Conservation (phyloP, 2,888 invertebrate genomes). For the Agonopterix subpropinquella region DNA sequence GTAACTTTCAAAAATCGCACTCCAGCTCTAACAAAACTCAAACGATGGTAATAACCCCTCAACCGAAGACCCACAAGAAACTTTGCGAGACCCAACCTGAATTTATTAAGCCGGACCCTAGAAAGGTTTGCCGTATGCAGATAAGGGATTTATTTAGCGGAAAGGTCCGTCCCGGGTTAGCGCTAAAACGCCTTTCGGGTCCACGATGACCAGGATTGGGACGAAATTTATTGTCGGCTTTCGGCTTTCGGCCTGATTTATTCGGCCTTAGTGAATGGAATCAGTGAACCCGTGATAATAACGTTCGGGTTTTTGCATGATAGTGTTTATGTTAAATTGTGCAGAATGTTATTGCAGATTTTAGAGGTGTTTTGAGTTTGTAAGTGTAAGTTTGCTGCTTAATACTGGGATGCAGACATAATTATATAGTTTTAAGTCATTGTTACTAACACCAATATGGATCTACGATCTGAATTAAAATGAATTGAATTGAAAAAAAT, state of each 20-base stretch:
- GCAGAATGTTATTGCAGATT: not conserved
- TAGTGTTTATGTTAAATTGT: slow-evolving; percentile 6
- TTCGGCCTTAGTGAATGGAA: slow-evolving; percentile 32
- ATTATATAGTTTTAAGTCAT: no score
- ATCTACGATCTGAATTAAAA: no score
- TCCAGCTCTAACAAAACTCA: no score
- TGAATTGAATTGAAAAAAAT: no score
- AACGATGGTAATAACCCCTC: slow-evolving; percentile 31
- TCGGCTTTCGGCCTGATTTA: slow-evolving; percentile 68
- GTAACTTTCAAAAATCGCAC: no score
- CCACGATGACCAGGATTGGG: slow-evolving; percentile 72
- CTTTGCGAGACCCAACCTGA: slow-evolving; percentile 70
- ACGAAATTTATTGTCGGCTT: slow-evolving; percentile 70
- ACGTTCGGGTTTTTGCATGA: slow-evolving; percentile 7
- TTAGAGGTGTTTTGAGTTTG: not conserved
- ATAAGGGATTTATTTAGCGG: slow-evolving; percentile 77
- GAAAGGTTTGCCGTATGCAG: slow-evolving; percentile 76
- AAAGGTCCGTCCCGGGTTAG: slow-evolving; percentile 73
- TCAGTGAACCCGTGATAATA: slow-evolving; percentile 9
- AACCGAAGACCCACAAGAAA: slow-evolving; percentile 40
- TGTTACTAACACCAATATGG: no score
- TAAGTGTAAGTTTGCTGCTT: not conserved
- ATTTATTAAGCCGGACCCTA: slow-evolving; percentile 76
- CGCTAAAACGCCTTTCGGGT: slow-evolving; percentile 66
- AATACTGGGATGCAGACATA: no score